Percentiles rank a stretch among this genome's conserved stretches.
These are phyloP conservation scores for Euspilapteryx auroguttella DNA, from an alignment of 2,888 invertebrate species.

Conservation along the genomic window DNA sequence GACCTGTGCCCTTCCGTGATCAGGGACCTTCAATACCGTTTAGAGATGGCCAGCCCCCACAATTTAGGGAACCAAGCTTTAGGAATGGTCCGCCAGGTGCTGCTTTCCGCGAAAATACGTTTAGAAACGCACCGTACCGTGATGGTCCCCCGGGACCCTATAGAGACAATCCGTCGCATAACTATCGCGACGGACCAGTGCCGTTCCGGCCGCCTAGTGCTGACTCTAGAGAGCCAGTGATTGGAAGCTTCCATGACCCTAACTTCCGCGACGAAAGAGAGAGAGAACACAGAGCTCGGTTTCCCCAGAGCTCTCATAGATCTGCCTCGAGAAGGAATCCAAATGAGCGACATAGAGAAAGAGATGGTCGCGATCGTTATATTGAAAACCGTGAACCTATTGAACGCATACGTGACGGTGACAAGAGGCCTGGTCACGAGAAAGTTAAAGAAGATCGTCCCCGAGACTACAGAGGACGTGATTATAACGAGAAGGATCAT, in stretches of 20 bases:
- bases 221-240: conserved; percentile 31
- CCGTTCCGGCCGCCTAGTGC: conserved; percentile 38
- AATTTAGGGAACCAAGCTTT: conserved; percentile 32
- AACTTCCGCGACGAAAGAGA: conserved; percentile 28
- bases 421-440: not conserved
- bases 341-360: conserved; percentile 45
- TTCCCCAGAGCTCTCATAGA: conserved; percentile 9
- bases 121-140: conserved; percentile 20
- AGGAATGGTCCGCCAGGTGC: conserved; percentile 17
- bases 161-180: conserved; percentile 33
- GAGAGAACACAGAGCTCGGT: conserved; percentile 27
- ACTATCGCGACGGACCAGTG: conserved; percentile 29
- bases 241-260: conserved; percentile 31
- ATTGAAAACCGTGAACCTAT: conserved; percentile 17
- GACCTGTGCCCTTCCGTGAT: conserved; percentile 32
- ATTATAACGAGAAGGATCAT: conserved; percentile 34
- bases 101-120: too few species aligned
- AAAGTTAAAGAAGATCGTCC: conserved; percentile 31
- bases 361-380: conserved; percentile 32
- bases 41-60: conserved; percentile 18
- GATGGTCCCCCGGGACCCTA: conserved; percentile 21
- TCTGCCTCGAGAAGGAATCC: not conserved
- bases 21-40: conserved; percentile 25
- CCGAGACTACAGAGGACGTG: conserved; percentile 28
- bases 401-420: conserved; percentile 10